Evolutionary conservation across 2,113 vertebrate species (phyloP).

Genomic region (Strix uralensis): DNA sequence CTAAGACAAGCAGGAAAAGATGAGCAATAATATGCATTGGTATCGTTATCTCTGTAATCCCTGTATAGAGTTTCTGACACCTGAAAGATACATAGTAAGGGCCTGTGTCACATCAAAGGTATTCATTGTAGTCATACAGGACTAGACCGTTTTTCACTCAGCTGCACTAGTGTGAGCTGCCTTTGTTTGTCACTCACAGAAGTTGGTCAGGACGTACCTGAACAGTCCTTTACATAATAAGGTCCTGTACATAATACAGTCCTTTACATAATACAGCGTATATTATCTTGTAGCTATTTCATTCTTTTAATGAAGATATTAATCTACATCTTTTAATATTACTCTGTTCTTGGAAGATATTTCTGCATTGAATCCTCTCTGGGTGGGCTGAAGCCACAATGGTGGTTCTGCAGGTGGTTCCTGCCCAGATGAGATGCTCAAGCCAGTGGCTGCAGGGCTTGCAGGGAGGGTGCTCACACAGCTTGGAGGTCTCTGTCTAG

Average conservation of each 20-base stretch:
- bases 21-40: not conserved
- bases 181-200: not conserved
- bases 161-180: not conserved
- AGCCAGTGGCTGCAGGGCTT: not conserved
- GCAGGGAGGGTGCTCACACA: not conserved
- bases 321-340: not conserved
- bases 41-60: constrained; percentile 1
- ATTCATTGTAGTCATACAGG: not conserved
- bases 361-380: not conserved
- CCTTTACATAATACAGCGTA: not conserved
- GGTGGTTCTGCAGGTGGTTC: not conserved
- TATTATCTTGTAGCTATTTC: not conserved
- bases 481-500: not conserved
- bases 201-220: not conserved
- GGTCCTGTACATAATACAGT: not conserved
- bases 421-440: not conserved
- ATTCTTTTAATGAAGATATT: not conserved
- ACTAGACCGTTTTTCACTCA: not conserved
- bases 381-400: not conserved
- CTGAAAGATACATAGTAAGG: not conserved
- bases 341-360: not conserved
- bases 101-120: not conserved
- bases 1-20: not conserved
- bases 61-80: not conserved
- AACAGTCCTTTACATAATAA: not conserved